Percentiles rank a stretch among this genome's conserved stretches.
phyloP scores from a whole-genome alignment of 2,113 vertebrate species.

The Heptranchias perlo region DNA sequence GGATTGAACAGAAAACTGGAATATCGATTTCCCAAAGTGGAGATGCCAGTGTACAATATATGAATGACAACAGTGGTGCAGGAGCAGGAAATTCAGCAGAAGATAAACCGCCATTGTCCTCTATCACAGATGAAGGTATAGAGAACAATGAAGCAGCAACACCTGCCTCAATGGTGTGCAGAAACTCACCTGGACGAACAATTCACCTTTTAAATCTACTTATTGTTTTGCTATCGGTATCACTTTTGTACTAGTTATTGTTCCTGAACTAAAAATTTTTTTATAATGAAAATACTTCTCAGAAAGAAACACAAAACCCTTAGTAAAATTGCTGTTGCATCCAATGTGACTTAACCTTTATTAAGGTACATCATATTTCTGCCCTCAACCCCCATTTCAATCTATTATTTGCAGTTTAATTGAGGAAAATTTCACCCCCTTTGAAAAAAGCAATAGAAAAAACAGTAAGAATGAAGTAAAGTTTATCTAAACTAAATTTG shows the following conservation, averaged over 20 bases:
- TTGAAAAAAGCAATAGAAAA: background rate
- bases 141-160: fast-evolving
- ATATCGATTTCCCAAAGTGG: background rate
- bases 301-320: background rate
- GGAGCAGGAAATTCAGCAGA: background rate
- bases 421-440: background rate
- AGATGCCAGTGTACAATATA: background rate
- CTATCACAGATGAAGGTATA: background rate
- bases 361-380: background rate
- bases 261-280: background rate
- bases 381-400: background rate
- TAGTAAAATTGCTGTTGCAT: background rate
- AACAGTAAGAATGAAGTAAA: no score
- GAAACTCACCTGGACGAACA: background rate
- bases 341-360: background rate
- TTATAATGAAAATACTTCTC: background rate
- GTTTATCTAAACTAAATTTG: no score
- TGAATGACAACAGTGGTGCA: background rate
- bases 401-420: background rate
- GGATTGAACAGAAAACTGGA: constrained; percentile 43
- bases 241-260: background rate
- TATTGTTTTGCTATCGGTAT: background rate
- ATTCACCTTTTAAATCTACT: background rate
- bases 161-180: background rate
- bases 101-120: background rate